Base-by-base conservation (phyloP, 2,888 invertebrate genomes). In the Helicoverpa assulta region DNA sequence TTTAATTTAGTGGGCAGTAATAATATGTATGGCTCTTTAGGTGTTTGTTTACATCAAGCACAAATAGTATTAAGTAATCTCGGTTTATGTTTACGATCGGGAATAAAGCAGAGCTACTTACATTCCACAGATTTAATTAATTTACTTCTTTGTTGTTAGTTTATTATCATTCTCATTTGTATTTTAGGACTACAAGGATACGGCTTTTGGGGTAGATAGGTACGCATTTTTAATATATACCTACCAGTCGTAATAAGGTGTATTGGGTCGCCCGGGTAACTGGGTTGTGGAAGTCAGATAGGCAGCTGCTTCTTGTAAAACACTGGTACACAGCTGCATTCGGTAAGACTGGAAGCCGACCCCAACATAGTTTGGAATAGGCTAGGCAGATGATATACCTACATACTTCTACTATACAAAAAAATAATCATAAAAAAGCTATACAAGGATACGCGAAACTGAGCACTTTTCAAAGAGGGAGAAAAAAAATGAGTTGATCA, bases 401-500 rank as follows among this genome's bases (percentile, higher is more conserved):
- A n/a, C n/a, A n/a, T n/a, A n/a, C n/a, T n/a, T n/a, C n/a, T n/a
- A n/a, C n/a, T n/a, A n/a, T n/a, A n/a, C n/a, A n/a, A n/a, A n/a
- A n/a, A n/a, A n/a, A n/a, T n/a, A n/a, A n/a, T n/a, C n/a, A n/a
- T n/a, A n/a, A n/a, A n/a, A n/a, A n/a, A n/a, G n/a, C n/a, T n/a
- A n/a, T n/a, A n/a, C n/a, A n/a, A n/a, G n/a, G n/a, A n/a, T n/a
- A n/a, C n/a, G n/a, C n/a, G n/a, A n/a, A n/a, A n/a, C n/a, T n/a
- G n/a, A n/a, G 43, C 14, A 14, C 16, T 43, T 43, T 12, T 14
- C 3, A 8, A 29, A 33, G 37, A 57, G 59, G 29, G 53, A 54
- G 21, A 77, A 53, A 65, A 54, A 76, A 71, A 77, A 53, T 51
- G 16, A 10, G 19, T 80, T 62, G 65, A 59, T 59, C 50, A 53